Conservation (phyloP, 2,113 vertebrate genomes). For the Pelodiscus sinensis region DNA sequence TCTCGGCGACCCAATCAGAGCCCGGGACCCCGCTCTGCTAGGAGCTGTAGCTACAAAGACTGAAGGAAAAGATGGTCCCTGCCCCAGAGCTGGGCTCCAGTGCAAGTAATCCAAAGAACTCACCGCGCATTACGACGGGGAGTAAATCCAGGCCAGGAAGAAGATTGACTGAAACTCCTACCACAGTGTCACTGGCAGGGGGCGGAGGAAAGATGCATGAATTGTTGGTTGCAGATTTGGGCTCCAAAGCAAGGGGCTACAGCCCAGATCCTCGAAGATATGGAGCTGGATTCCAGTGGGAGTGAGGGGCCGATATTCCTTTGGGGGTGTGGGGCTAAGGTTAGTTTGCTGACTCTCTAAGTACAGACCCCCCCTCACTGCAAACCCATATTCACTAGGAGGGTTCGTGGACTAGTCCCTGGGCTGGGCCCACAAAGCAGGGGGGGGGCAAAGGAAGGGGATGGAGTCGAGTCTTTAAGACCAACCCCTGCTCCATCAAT, state of each 20-base stretch:
- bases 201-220: not conserved
- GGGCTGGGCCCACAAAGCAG: constrained; percentile 49
- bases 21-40: not conserved
- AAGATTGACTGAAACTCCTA: not conserved
- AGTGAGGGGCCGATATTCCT: not conserved
- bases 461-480: constrained; percentile 53
- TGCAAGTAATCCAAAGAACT: not conserved
- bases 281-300: not conserved
- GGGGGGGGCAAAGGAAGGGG: constrained; percentile 44
- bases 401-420: constrained; percentile 66
- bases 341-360: too few species aligned
- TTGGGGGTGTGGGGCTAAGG: not conserved
- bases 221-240: not conserved
- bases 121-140: not conserved
- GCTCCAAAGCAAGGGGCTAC: not conserved
- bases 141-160: not conserved
- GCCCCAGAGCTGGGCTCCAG: not conserved
- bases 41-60: not conserved
- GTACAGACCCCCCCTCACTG: not conserved
- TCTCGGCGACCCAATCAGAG: not conserved
- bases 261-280: not conserved
- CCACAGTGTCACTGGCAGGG: not conserved
- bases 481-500: constrained; percentile 74
- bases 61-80: not conserved
- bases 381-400: constrained; percentile 53